Evolutionary conservation across 2,888 invertebrate species (phyloP).

Genomic region (Machimus atricapillus): DNA sequence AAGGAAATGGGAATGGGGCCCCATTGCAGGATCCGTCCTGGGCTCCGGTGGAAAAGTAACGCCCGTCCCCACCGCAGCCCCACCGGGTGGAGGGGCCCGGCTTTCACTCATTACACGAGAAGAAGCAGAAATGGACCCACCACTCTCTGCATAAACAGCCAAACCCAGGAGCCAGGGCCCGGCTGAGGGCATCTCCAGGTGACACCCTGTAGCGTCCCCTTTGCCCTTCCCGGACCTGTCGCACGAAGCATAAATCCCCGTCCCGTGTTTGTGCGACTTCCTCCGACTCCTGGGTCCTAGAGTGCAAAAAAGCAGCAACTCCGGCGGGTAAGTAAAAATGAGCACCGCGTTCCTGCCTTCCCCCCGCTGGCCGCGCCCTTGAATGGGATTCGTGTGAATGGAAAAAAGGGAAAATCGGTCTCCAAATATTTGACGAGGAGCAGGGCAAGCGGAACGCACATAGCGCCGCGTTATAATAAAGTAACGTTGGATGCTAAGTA

Average conservation of each 20-base stretch:
- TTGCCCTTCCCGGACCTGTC: not conserved
- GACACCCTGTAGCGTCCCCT: slow-evolving; percentile 20
- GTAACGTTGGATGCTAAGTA: slow-evolving; percentile 34
- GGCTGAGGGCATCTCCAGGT: slow-evolving; percentile 18
- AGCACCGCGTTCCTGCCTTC: not conserved
- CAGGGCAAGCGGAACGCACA: slow-evolving; percentile 35
- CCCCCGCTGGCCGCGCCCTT: not conserved
- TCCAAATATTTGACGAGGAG: slow-evolving; percentile 38
- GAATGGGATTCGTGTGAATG: slow-evolving; percentile 31
- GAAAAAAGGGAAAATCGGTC: slow-evolving; percentile 34
- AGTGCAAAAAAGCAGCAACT: slow-evolving; percentile 6
- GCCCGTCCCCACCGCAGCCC: not conserved
- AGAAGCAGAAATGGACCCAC: slow-evolving; percentile 24
- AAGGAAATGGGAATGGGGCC: slow-evolving; percentile 4
- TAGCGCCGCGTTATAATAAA: slow-evolving; percentile 39
- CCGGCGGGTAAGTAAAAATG: slow-evolving; percentile 26
- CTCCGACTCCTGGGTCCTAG: not conserved
- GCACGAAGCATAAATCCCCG: slow-evolving; percentile 19
- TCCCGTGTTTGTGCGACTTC: slow-evolving; percentile 12
- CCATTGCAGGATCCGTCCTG: not conserved
- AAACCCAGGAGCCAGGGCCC: not conserved
- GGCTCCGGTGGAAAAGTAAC: not conserved
- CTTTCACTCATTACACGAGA: slow-evolving; percentile 26
- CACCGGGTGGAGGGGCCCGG: not conserved
- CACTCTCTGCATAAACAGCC: not conserved